Evolutionary conservation across 2,797 vertebrate species (phyloP).

Genomic region (Cyprinella venusta): DNA sequence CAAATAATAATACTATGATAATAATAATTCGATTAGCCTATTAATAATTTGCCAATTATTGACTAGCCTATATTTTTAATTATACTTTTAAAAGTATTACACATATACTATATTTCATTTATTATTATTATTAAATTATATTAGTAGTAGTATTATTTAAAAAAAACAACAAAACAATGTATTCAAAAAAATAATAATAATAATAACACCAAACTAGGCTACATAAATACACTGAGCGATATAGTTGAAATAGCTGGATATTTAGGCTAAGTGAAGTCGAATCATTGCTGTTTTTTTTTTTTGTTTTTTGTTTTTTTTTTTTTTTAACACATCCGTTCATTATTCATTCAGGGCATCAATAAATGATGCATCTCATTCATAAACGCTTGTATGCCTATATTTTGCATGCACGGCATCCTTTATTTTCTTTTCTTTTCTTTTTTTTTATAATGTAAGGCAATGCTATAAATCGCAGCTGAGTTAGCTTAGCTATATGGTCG

Average conservation of each 20-base stretch:
- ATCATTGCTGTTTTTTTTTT: too few relatives aligned
- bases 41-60: neutral
- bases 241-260: neutral
- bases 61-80: neutral
- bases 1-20: neutral
- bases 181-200: neutral
- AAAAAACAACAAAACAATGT: neutral
- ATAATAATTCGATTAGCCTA: neutral
- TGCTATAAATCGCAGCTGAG: neutral
- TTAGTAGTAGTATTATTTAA: too few relatives aligned
- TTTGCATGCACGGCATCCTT: neutral
- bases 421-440: too few relatives aligned
- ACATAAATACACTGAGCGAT: neutral
- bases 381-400: neutral
- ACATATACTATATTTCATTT: neutral
- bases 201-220: neutral
- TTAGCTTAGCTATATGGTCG: neutral
- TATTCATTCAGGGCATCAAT: neutral
- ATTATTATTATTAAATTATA: neutral
- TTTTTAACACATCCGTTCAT: slow-evolving; percentile 13
- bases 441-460: neutral
- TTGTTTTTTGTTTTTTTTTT: neutral
- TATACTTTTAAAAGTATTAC: neutral
- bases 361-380: slow-evolving; percentile 28
- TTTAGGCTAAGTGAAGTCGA: neutral